These are phyloP conservation scores for Pogonophryne albipinna DNA, from an alignment of 2,797 vertebrate species.

Conservation along the genomic window DNA sequence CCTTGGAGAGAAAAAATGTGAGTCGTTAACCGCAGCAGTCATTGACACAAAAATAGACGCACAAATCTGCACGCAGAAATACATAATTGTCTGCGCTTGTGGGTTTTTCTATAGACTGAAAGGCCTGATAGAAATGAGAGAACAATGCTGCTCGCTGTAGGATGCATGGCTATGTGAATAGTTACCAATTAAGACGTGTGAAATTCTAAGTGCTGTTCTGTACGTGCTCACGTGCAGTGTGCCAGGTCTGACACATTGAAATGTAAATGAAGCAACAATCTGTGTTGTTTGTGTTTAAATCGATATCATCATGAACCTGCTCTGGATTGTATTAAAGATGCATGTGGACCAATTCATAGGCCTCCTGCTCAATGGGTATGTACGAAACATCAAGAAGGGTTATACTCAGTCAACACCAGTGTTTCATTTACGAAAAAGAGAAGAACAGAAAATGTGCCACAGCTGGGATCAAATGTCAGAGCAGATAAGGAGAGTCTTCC, in stretches of 20 bases:
- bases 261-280: conserved; percentile 56
- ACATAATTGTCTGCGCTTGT: conserved; percentile 30
- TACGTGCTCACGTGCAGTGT: neutral
- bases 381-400: neutral
- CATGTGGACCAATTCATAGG: conserved; percentile 2
- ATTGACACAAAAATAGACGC: conserved; percentile 48
- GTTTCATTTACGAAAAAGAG: neutral
- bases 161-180: conserved; percentile 32
- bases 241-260: conserved; percentile 40
- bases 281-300: conserved; percentile 39
- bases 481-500: conserved; percentile 18
- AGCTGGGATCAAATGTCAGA: conserved; percentile 47
- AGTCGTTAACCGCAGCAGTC: conserved; percentile 56
- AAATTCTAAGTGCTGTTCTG: conserved; percentile 25
- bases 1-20: conserved; percentile 62
- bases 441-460: conserved; percentile 13
- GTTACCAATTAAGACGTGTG: conserved; percentile 49
- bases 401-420: conserved; percentile 7
- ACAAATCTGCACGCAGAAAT: conserved; percentile 33
- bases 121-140: conserved; percentile 39
- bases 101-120: conserved; percentile 40
- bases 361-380: neutral
- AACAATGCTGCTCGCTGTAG: conserved; percentile 42
- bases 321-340: conserved; percentile 1
- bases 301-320: conserved; percentile 4